Evolutionary conservation across 2,797 vertebrate genomes (phyloP), one percentile per base, ranked within the genome.

Genomic region (Semaprochilodus insignis): DNA sequence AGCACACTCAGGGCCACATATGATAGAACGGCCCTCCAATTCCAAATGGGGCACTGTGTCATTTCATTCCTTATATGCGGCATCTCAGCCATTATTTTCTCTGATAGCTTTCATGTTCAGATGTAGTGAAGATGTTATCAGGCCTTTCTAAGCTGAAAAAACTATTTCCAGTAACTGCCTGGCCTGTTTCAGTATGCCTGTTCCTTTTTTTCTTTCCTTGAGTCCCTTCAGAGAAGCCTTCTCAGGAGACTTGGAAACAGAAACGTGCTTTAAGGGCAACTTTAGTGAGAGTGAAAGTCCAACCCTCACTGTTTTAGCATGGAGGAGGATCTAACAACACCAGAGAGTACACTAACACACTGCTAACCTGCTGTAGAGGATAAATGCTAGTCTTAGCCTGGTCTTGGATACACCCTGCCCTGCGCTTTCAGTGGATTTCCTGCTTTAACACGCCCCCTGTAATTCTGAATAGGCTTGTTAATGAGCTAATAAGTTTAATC

Each of bases 291-390:
- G 80, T 52, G 23, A 73, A 44, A 13, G 76, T 44, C 85, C 89
- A 88, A 89, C 90, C 85, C 89, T 82, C 55, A 88, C 85, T 91
- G 89, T 90, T 93, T 90, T 91, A 88, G 86, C 74, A 71, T 76
- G 69, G 82, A 14, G 31, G 71, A 79, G 73, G 76, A 76, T 80
- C 52, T 85, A 86, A 79, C 77, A 83, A 44, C 71, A 59, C 44
- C 57, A 19, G 60, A 63, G 40, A 60, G 74, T 54, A 70, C 31
- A 59, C 81, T 85, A 85, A 86, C 83, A 62, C 57, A 82, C 48
- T 44, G 77, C 81, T 87, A 90, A 92, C 89, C 84, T 83, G 81
- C 78, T 82, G 81, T 81, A 88, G 83, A 83, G 62, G 74, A 66
- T 52, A 74, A 48, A 74, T 60, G 55, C 16, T 63, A 31, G 40